Evolutionary conservation across 2,888 invertebrate genomes (phyloP).

Genomic region (Hydraecia micacea): DNA sequence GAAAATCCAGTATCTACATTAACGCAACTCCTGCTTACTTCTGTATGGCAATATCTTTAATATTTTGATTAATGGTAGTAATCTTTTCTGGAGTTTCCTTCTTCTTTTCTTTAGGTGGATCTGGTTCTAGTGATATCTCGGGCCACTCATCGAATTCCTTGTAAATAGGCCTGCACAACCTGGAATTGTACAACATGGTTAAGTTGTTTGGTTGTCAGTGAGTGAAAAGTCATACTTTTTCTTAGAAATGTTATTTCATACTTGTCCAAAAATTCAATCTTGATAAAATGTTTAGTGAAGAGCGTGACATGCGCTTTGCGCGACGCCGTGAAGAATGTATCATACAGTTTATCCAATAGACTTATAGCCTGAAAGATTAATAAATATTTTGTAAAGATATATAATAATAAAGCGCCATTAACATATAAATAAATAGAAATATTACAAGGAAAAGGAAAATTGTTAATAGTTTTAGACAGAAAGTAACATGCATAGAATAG

Average conservation of each 20-base stretch:
- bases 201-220: slow-evolving; percentile 45
- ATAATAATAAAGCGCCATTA: slow-evolving; percentile 70
- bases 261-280: slow-evolving; percentile 93
- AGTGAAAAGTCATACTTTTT: slow-evolving; percentile 61
- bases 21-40: slow-evolving; percentile 76
- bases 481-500: slow-evolving; percentile 44
- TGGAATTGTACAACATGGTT: slow-evolving; percentile 71
- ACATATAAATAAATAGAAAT: slow-evolving; percentile 60
- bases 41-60: slow-evolving; percentile 70
- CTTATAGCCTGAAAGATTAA: slow-evolving; percentile 90
- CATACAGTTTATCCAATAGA: slow-evolving; percentile 92
- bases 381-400: slow-evolving; percentile 87
- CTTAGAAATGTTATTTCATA: slow-evolving; percentile 82
- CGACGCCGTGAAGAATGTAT: slow-evolving; percentile 88
- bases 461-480: slow-evolving; percentile 44
- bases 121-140: slow-evolving; percentile 85
- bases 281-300: slow-evolving; percentile 92
- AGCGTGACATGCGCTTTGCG: slow-evolving; percentile 90
- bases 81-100: slow-evolving; percentile 77
- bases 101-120: slow-evolving; percentile 82
- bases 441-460: slow-evolving; percentile 53
- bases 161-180: slow-evolving; percentile 91
- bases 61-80: slow-evolving; percentile 70
- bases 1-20: slow-evolving; percentile 13
- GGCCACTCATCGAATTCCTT: slow-evolving; percentile 92